Base-by-base conservation (phyloP, 2,888 invertebrate species). In the Hyalella azteca region DNA sequence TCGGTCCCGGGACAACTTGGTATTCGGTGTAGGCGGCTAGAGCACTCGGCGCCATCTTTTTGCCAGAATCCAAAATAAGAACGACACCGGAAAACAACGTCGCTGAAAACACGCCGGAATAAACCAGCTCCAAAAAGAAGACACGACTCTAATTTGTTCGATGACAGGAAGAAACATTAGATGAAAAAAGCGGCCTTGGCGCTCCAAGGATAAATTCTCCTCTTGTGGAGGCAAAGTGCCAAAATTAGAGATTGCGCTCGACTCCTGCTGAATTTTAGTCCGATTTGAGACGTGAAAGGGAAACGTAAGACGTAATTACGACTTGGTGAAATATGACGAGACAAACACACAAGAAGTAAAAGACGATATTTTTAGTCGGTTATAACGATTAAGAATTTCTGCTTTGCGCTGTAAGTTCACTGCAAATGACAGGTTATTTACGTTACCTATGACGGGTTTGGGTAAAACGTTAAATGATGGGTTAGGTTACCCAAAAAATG, bases 111-210 rank as follows among this genome's bases (percentile, higher is more conserved):
- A 66, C 66, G 66, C 66, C 66, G 29, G 66, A 66, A 66, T 66
- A 66, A 66, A 66, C 66, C 66, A 66, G 66, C 66, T 32, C 66
- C 66, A 32, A 66, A 66, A 66, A 66, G 66, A 36, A 66, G 66
- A 66, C 66, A 66, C 66, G 66, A 36, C 66, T 66, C 66, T 66
- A 66, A 66, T 66, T 66, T 66, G 66, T 66, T 66, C 66, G 66
- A 66, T 66, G 66, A 66, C 66, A 36, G 66, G 66, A 66, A 66
- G 66, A 66, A 66, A 66, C 66, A 66, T 66, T 36, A 66, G 66
- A 66, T 36, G 66, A 66, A 66, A 66, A 45, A 66, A 36, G 66
- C 32, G 36, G 29, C 66, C 29, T 36, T 19, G 36, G 66, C 66
- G 66, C 36, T 36, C 66, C 32, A 1, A 9, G 66, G 36, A 66